Base-by-base conservation (phyloP, 2,797 vertebrate species). In the Acrocephalus scirpaceus region DNA sequence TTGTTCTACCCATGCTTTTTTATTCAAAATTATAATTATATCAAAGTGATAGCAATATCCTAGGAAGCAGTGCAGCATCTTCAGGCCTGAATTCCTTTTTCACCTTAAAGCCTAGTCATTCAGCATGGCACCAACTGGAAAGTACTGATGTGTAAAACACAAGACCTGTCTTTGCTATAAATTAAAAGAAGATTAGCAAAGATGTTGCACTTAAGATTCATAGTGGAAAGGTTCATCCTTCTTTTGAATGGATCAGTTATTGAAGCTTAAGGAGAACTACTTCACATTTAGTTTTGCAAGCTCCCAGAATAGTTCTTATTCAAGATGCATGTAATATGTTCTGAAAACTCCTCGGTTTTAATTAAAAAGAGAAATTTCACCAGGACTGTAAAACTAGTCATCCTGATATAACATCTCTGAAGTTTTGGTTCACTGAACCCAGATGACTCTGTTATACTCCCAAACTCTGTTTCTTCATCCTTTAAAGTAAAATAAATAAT, bases 291-390 rank as follows among this genome's bases (percentile, higher is more conserved):
- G 53, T 66, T 93, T 90, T 65, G 9, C 25, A 82, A 75, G 15
- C 16, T 93, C n/a, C 42, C 61, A 54, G 36, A 88, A 84, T 32
- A 83, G 23, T 61, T 80, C 47, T 78, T 78, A 51, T 40, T 86
- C 56, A 48, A 81, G 48, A 53, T 70, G 30, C 23, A 57, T 27
- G 14, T 50, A 86, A 76, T 2, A 26, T 34, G 40, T 69, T 86
- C 56, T 81, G 40, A 81, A 90, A 93, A 81, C 17, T 36, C 19
- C 13, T 85, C 40, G 15, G 3, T 80, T 96, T 92, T 91, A 93
- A 91, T 79, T 86, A 90, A 94, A 95, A 90, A 45, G 23, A 73
- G 36, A 92, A 88, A 81, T 70, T 87, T 56, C n/a, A 58, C n/a
- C 7, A 66, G 66, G 67, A 47, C 58, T 73, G 16, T 70, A 70